Base-by-base conservation (phyloP, 2,113 vertebrate species). In the Chroicocephalus ridibundus region DNA sequence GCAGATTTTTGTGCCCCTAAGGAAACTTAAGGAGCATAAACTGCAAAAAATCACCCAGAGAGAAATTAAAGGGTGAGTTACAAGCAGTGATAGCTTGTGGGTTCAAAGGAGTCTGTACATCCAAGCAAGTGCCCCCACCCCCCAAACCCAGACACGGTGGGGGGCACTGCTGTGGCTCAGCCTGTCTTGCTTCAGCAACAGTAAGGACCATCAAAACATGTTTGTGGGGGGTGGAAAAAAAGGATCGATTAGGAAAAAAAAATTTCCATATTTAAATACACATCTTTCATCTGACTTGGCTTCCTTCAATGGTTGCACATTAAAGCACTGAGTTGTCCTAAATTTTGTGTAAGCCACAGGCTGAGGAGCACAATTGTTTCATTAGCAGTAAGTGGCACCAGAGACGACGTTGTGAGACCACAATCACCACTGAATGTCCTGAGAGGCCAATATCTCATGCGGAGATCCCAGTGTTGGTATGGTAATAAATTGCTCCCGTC, bases 151-250 rank as follows among this genome's bases (percentile, higher is more conserved):
- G 44, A 46, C 8, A 49, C 0, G 0, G 12, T 19, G n/a, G 5
- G 9, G 61, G 52, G 7, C 27, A 55, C 11, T 42, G 34, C 52
- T 91, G 36, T 42, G 40, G 16, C 18, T 82, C 29, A 68, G 17
- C 18, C 38, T 81, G 55, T 8, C 16, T 77, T 81, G 29, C 27
- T 62, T 46, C 34, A 70, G 49, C 32, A 42, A 21, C 12, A 49
- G 15, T 16, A 62, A 34, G 11, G 16, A 69, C 17, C 36, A 57
- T 31, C 22, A 60, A 57, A 44, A 60, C 5, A 16, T 15, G 15
- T 40, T 44, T 1, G 0, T 55, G 27, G 38, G 19, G 11, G 10
- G 1, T 13, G 18, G 5, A 32, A 54, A 71, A 9, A 29, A 22
- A 38, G 0, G 1, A 27, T 20, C 31, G 4, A 77, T 32, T 8